Evolutionary conservation across 2,888 invertebrate genomes (phyloP), one percentile per base, ranked within the genome.

Genomic region (Conchocele bisecta): DNA sequence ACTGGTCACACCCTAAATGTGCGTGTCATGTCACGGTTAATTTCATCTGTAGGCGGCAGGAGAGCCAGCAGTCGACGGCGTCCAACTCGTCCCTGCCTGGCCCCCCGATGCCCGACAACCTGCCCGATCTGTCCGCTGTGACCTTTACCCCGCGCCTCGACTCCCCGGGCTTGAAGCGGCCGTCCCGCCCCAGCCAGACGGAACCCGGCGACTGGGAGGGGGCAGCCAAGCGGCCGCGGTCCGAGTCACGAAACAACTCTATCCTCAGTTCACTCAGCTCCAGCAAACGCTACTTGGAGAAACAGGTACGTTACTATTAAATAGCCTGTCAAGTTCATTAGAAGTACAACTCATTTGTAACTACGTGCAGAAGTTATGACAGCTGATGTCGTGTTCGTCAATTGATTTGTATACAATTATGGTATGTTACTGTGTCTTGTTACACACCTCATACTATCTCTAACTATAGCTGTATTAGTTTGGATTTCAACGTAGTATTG

Each of bases 1-100:
- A n/a, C n/a, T n/a, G n/a, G n/a, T n/a, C n/a, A n/a, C n/a, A n/a
- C n/a, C n/a, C n/a, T n/a, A n/a, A n/a, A n/a, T n/a, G n/a, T n/a
- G n/a, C n/a, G n/a, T n/a, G n/a, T n/a, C n/a, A n/a, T n/a, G n/a
- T n/a, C n/a, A n/a, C n/a, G n/a, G n/a, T n/a, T n/a, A n/a, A 7
- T 20, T 33, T 44, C 61, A 53, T 26, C 72, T 74, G 15, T 65
- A 86, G 86, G 48, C 83, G 86, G 24, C 86, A 86, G 60, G 86
- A 86, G 46, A 84, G 86, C 61, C 84, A 83, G 48, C 83, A 85
- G 53, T 85, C 86, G 3, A 85, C 77, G 56, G 82, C 86, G 0
- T 85, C 87, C 3, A 82, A 85, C 0, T 81, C 83, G 0, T 85
- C 86, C 5, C 76, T 87, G 53, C 83, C 85, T 0, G 61, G 79